These are phyloP conservation scores for Laothoe populi DNA, from an alignment of 2,888 invertebrate species.

Conservation along the genomic window DNA sequence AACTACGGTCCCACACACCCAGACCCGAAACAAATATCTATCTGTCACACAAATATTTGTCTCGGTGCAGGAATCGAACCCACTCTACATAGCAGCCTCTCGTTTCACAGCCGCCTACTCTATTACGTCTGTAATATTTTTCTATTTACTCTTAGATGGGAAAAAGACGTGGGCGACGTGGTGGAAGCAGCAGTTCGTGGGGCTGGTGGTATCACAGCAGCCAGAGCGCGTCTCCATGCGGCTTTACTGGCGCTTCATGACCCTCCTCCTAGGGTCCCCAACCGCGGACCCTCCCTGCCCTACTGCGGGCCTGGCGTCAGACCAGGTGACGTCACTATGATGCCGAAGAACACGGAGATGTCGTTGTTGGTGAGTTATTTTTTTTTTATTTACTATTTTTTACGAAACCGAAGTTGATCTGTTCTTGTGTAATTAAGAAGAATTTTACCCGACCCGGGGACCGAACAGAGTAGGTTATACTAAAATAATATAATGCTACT, in stretches of 20 bases:
- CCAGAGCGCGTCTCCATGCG: conserved; percentile 73
- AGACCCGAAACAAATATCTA: too few species aligned
- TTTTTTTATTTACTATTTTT: too few species aligned
- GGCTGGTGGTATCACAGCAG: conserved; percentile 72
- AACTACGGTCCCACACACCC: too few species aligned
- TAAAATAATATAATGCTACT: too few species aligned
- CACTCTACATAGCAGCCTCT: too few species aligned
- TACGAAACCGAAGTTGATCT: too few species aligned
- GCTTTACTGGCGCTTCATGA: conserved; percentile 72
- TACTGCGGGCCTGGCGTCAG: conserved; percentile 85
- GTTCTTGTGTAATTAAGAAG: too few species aligned
- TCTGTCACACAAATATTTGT: too few species aligned
- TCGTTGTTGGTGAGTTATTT: conserved; percentile 66
- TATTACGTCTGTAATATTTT: neutral
- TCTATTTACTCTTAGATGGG: conserved; percentile 57
- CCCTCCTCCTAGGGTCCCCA: conserved; percentile 58
- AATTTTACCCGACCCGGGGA: too few species aligned
- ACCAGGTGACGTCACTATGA: conserved; percentile 81
- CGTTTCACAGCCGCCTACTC: neutral
- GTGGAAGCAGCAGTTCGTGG: conserved; percentile 84
- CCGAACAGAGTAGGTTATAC: too few species aligned
- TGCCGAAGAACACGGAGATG: conserved; percentile 81
- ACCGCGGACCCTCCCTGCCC: conserved; percentile 83
- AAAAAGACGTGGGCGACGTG: conserved; percentile 83
- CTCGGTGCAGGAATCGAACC: too few species aligned